Evolutionary conservation across 2,888 invertebrate genomes (phyloP).

Genomic region (Pteria penguin): DNA sequence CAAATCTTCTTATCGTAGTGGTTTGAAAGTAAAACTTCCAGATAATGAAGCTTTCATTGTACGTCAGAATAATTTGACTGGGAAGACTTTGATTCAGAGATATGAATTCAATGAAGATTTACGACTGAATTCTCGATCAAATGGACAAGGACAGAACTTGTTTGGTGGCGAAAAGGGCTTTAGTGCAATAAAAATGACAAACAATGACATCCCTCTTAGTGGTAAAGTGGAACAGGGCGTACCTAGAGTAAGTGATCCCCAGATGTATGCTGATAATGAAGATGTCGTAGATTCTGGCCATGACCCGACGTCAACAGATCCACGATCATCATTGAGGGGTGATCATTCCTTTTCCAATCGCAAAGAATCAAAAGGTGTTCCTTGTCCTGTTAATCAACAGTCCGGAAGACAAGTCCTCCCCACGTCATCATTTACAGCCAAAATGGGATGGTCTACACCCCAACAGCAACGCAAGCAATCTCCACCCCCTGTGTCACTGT

Average conservation of each 20-base stretch:
- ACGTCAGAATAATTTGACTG: constrained; percentile 18
- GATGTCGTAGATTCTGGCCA: too few species aligned
- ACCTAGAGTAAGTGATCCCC: background rate
- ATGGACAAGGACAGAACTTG: background rate
- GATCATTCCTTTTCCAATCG: background rate
- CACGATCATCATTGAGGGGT: background rate
- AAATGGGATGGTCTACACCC: background rate
- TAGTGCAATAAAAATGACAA: too few species aligned
- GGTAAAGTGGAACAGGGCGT: background rate
- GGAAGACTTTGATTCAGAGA: constrained; percentile 3
- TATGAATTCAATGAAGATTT: constrained; percentile 1
- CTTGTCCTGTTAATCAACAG: background rate
- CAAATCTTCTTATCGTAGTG: constrained; percentile 4
- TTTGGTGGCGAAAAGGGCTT: too few species aligned
- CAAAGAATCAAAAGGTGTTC: background rate
- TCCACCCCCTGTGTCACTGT: background rate
- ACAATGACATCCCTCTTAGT: background rate
- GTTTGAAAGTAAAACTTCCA: constrained; percentile 17
- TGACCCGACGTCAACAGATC: too few species aligned
- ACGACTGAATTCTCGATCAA: background rate
- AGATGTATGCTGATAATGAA: background rate
- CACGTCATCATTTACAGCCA: background rate
- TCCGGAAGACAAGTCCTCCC: background rate
- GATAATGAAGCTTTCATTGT: constrained; percentile 20
- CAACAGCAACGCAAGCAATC: background rate